These are phyloP conservation scores for Scylla paramamosain DNA, from an alignment of 1,140 invertebrate species.

Conservation along the genomic window DNA sequence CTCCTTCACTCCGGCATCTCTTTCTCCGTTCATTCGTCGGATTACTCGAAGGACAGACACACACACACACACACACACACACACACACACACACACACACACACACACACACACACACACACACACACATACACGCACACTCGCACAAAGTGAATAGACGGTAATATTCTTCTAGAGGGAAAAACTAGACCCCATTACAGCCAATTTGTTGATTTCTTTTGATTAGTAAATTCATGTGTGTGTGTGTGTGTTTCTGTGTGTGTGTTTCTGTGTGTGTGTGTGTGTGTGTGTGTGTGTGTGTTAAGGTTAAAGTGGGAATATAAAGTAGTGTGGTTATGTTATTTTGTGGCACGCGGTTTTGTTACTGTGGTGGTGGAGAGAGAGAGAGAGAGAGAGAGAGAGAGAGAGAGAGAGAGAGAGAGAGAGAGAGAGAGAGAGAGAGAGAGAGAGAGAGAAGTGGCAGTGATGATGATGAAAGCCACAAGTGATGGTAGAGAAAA, in stretches of 20 bases:
- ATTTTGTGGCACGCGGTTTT: too few species aligned
- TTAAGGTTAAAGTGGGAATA: neutral
- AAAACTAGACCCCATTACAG: too few species aligned
- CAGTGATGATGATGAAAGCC: too few species aligned
- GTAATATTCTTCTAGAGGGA: too few species aligned
- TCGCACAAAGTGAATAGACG: too few species aligned
- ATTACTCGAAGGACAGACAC: too few species aligned
- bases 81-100: neutral
- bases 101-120: slow-evolving; percentile 11
- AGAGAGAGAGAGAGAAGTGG: slow-evolving; percentile 5
- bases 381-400: slow-evolving; percentile 48
- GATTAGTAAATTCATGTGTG: neutral
- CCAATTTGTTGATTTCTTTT: too few species aligned
- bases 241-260: slow-evolving; percentile 19
- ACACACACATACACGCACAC: neutral
- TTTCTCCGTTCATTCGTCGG: too few species aligned
- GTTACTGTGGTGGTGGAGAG: neutral
- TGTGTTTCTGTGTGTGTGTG: slow-evolving; percentile 29
- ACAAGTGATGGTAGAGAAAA: neutral
- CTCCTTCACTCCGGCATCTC: too few species aligned
- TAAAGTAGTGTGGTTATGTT: too few species aligned
- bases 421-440: slow-evolving; percentile 38
- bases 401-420: slow-evolving; percentile 39
- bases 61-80: neutral
- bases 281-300: slow-evolving; percentile 2